Base-by-base conservation (phyloP, 1,140 invertebrate species). In the Calephelis virginiensis region DNA sequence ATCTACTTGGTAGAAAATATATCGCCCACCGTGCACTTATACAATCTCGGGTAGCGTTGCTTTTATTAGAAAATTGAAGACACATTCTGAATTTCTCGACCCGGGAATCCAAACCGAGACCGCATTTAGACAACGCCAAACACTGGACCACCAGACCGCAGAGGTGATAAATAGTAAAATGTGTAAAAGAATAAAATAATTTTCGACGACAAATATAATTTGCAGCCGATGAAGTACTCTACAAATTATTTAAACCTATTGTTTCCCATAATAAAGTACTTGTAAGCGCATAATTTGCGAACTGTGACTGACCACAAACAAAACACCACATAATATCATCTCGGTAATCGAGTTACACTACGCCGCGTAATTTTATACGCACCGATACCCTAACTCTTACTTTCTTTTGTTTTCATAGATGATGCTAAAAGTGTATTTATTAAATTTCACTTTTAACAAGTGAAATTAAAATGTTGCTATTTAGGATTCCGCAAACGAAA, bases 271-370 rank as follows among this genome's bases (percentile, higher is more conserved):
- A 60, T 8, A 43, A 43, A 0, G 40, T 43, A 40, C 5, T 40
- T 40, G 4, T 40, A 7, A 50, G 14, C 49, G 13, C 7, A 53
- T 53, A 50, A 50, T 49, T 50, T 14, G 49, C 17, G 9, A 53
- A 17, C 10, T 53, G 9, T 10, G 14, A 28, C 49, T 53, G 14
- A 56, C 50, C 28, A 56, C 28, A 56, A 12, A 56, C 28, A 56
- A 56, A 56, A 37, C 50, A 56, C 17, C 50, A 56, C 50, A 53
- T 53, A 53, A 17, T 53, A 56, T 56, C 50, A 56, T 56, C 50
- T 53, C 50, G 11, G 8, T 53, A 53, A 53, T 53, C 50, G 17
- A 14, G 50, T 53, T 56, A 56, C 50, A 56, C 50, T 56, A 56
- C 17, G 50, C 50, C 17, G 50, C 8, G 50, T 56, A 56, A 56